Evolutionary conservation across 23 tunicate species (phyloP).

Genomic region (Pegea sp.): DNA sequence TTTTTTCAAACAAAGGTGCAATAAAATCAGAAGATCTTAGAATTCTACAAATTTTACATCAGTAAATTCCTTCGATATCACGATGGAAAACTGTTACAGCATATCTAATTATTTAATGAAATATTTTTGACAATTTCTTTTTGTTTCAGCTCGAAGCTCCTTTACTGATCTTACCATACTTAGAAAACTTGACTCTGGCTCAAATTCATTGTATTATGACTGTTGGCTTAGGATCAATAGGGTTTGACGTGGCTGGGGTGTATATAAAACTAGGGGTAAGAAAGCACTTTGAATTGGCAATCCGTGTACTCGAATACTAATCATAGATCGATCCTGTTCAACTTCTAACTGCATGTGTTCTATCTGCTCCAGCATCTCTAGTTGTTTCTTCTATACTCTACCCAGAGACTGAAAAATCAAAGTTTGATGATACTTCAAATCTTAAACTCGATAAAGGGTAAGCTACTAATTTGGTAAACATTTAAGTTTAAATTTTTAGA

Average conservation of each 20-base stretch:
- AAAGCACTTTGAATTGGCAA: too few species aligned
- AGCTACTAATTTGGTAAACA: slow-evolving; percentile 1
- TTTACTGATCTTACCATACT: slow-evolving; percentile 46
- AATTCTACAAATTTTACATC: too few species aligned
- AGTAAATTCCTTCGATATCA: too few species aligned
- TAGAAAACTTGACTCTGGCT: slow-evolving; percentile 34
- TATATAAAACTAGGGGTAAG: too few species aligned
- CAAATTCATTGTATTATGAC: slow-evolving; percentile 55
- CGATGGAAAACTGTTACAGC: too few species aligned
- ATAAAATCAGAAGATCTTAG: too few species aligned
- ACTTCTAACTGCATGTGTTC: slow-evolving; percentile 57
- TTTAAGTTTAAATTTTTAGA: background rate
- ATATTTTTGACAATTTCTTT: background rate
- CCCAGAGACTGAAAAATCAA: slow-evolving; percentile 48
- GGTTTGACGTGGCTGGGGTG: slow-evolving; percentile 44
- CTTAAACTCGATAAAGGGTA: slow-evolving; percentile 14
- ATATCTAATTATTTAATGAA: too few species aligned
- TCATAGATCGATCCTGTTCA: slow-evolving; percentile 31
- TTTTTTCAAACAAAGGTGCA: too few species aligned
- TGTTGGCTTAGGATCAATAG: slow-evolving; percentile 53
- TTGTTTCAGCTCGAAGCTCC: slow-evolving; percentile 52
- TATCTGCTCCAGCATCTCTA: slow-evolving; percentile 73
- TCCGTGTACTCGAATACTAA: too few species aligned
- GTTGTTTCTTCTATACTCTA: slow-evolving; percentile 38
- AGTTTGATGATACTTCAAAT: slow-evolving; percentile 13